A percentile compares a stretch with the other conserved stretches of the same genome.
phyloP scores from a whole-genome alignment of 2,888 invertebrate species.

The Desoria tigrina region DNA sequence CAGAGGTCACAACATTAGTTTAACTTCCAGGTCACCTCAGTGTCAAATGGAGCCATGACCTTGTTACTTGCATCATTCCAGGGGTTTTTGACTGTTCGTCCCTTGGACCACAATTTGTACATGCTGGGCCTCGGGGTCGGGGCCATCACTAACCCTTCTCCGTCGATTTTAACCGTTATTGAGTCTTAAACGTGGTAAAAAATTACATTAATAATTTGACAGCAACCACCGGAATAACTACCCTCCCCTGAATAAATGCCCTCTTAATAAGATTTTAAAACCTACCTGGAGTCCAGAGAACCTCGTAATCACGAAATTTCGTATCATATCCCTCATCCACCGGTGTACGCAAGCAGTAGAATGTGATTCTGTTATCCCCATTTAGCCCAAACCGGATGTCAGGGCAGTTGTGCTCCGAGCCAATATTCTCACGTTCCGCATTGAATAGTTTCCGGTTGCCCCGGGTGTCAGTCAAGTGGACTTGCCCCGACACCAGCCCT shows the following conservation, averaged over 20 bases:
- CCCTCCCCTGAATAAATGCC: not conserved
- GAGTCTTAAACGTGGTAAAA: slow-evolving; percentile 25
- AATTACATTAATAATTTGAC: not conserved
- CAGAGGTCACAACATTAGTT: no score
- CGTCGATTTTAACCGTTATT: slow-evolving; percentile 39
- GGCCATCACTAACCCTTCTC: slow-evolving; percentile 31
- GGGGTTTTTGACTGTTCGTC: slow-evolving; percentile 20
- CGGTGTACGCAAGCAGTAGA: slow-evolving; percentile 26
- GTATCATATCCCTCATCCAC: slow-evolving; percentile 32
- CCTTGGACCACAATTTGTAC: slow-evolving; percentile 35
- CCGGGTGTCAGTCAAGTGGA: slow-evolving; percentile 35
- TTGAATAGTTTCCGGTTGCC: slow-evolving; percentile 31
- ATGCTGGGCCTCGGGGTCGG: slow-evolving; percentile 33
- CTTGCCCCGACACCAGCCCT: slow-evolving; percentile 30
- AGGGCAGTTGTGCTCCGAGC: slow-evolving; percentile 36
- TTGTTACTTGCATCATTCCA: slow-evolving; percentile 29
- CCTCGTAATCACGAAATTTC: slow-evolving; percentile 36
- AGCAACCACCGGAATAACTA: not conserved
- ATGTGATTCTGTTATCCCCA: slow-evolving; percentile 15
- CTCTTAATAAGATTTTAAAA: not conserved
- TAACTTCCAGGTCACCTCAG: slow-evolving; percentile 28
- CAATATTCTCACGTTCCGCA: slow-evolving; percentile 17
- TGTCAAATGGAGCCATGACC: slow-evolving; percentile 39
- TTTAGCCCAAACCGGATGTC: slow-evolving; percentile 31
- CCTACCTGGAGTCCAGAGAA: slow-evolving; percentile 41